Evolutionary conservation across 1,140 invertebrate genomes (phyloP).

Genomic region (Onthophagus taurus): DNA sequence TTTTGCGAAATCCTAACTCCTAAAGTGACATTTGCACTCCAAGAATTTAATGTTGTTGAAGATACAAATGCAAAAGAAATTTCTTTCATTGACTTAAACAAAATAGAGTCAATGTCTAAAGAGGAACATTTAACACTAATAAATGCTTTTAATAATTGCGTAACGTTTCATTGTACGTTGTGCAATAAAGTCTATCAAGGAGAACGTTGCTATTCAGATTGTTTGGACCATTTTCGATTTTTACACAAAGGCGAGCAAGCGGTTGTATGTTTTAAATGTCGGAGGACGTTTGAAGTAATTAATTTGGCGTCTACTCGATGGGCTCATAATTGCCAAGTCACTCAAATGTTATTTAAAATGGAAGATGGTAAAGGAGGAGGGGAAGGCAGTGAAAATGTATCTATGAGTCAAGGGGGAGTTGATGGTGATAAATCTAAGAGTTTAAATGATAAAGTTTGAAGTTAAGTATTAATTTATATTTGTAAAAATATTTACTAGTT

Average conservation of each 20-base stretch:
- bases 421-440: too few relatives aligned
- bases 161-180: constrained; percentile 3
- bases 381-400: too few relatives aligned
- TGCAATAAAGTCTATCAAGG: constrained; percentile 8
- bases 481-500: too few relatives aligned
- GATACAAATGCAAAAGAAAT: constrained; percentile 2
- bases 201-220: constrained; percentile 3
- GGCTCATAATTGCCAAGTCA: too few relatives aligned
- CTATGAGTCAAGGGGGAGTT: too few relatives aligned
- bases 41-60: background rate
- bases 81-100: constrained; percentile 4
- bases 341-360: too few relatives aligned
- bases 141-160: constrained; percentile 5
- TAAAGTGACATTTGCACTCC: background rate
- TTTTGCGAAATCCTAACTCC: constrained; percentile 10
- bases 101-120: constrained; percentile 2
- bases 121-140: background rate
- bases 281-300: background rate
- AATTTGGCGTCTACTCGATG: constrained; percentile 3
- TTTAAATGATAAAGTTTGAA: too few relatives aligned
- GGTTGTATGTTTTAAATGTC: constrained; percentile 7
- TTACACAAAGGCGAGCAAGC: constrained; percentile 10
- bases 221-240: constrained; percentile 10
- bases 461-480: too few relatives aligned
- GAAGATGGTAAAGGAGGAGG: too few relatives aligned